A percentile compares a stretch with the other conserved stretches of the same genome.
phyloP scores from a whole-genome alignment of 2,888 invertebrate genomes.

The Beris morrisii region DNA sequence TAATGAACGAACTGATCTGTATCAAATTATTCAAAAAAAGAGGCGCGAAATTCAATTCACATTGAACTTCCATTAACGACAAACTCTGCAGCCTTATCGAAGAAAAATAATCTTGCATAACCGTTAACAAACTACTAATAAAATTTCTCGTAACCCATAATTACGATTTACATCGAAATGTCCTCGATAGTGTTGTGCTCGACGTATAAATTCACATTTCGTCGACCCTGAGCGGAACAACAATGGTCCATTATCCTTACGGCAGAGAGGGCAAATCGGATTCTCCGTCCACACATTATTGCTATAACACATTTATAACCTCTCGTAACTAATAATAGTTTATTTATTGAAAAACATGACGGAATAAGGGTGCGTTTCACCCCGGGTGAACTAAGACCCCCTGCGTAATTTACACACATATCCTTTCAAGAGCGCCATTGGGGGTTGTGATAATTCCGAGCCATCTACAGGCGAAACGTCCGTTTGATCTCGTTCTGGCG shows the following conservation, averaged over 20 bases:
- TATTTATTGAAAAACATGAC: slow-evolving; percentile 40
- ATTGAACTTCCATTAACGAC: not conserved
- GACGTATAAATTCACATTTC: slow-evolving; percentile 20
- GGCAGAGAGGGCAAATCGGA: slow-evolving; percentile 18
- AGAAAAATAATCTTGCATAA: slow-evolving; percentile 4
- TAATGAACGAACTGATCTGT: no score
- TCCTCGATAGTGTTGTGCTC: slow-evolving; percentile 1
- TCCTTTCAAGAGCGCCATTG: slow-evolving; percentile 40
- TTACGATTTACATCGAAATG: slow-evolving; percentile 24
- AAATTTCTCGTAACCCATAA: slow-evolving; percentile 20
- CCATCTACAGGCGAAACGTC: slow-evolving; percentile 13
- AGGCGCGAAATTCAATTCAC: not conserved
- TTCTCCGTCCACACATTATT: slow-evolving; percentile 7
- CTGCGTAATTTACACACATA: slow-evolving; percentile 38
- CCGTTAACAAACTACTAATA: slow-evolving; percentile 12
- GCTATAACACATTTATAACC: slow-evolving; percentile 18
- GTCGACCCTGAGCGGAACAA: slow-evolving; percentile 12
- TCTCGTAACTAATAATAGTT: slow-evolving; percentile 38
- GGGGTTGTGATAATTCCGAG: slow-evolving; percentile 33
- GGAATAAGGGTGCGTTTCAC: slow-evolving; percentile 36
- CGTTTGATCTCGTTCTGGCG: slow-evolving; percentile 13
- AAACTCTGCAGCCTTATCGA: slow-evolving; percentile 8
- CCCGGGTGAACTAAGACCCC: slow-evolving; percentile 38
- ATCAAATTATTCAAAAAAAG: no score
- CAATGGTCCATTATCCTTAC: slow-evolving; percentile 27